A percentile compares a stretch with the other conserved stretches of the same genome.
Conservation (phyloP, 2,797 vertebrate genomes). For the Amniataba percoides region DNA sequence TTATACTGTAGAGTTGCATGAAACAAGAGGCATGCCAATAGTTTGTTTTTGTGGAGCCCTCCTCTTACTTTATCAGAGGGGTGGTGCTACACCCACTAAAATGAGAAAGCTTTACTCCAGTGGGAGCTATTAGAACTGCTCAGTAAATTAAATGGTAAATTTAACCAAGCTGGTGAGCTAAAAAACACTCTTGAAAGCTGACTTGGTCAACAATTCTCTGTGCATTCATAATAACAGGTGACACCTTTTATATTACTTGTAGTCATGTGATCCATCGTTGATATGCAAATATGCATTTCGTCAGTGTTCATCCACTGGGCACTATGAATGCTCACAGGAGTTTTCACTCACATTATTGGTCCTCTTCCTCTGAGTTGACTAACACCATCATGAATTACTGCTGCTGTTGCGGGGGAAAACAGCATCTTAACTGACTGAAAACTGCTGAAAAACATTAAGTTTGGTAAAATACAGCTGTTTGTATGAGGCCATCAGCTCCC, state of each 20-base stretch:
- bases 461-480: no score
- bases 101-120: no score
- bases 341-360: not conserved
- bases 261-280: not conserved
- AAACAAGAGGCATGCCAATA: not conserved
- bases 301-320: no score
- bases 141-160: no score
- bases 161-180: no score
- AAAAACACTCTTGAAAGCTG: no score
- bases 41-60: not conserved
- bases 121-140: no score
- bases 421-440: not conserved
- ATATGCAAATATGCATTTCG: not conserved
- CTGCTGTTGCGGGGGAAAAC: not conserved
- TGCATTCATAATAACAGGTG: not conserved
- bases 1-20: not conserved
- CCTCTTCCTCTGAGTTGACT: not conserved
- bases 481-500: not conserved
- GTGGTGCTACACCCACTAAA: no score
- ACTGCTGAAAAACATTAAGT: not conserved
- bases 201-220: not conserved
- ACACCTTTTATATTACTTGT: not conserved
- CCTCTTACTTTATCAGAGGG: not conserved
- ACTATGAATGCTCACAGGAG: not conserved
- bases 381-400: not conserved